Evolutionary conservation across 1,140 invertebrate genomes (phyloP), one percentile per base, ranked within the genome.

Genomic region (Nasonia longicornis): DNA sequence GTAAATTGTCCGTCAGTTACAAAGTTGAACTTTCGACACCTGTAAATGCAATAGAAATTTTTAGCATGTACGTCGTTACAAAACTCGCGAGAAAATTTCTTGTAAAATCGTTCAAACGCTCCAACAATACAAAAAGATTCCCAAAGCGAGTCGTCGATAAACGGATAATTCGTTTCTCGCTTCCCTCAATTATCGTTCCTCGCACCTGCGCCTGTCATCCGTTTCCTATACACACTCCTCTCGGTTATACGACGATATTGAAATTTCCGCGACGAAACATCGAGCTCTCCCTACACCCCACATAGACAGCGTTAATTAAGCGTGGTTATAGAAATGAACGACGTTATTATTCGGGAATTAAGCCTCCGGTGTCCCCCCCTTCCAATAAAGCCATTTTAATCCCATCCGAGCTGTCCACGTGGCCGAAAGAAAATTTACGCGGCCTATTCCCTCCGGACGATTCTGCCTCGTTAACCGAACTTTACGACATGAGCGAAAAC

Each of bases 331-430:
- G 35, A n/a, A 71, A 71, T n/a, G 20, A 42, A 71, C 70, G 70
- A 71, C 31, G 29, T 71, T 71, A 71, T 31, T 58, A 58, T 69
- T 69, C 31, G 66, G 3, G 66, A 69, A 69, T 69, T 69, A 69
- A 69, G 66, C 66, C 26, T 31, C 35, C 3, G 66, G 66, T 22
- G 16, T 35, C 2, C 10, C 0, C 66, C 29, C 66, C 22, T 1
- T 20, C 29, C 66, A 16, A 67, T 67, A 67, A 67, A 67, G 66
- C 66, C 66, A 31, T 67, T 31, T 31, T 67, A 67, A 67, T 67
- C 66, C 26, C 22, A 67, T 67, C 11, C 29, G 0, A 31, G 10
- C 66, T 67, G 66, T 67, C 66, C 66, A 31, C 66, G 66, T 2
- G 8, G 66, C 3, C 16, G 52, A 58, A 67, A 67, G 22, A 67